phyloP scores from a whole-genome alignment of 1,140 invertebrate genomes.

The Ephestia elutella region DNA sequence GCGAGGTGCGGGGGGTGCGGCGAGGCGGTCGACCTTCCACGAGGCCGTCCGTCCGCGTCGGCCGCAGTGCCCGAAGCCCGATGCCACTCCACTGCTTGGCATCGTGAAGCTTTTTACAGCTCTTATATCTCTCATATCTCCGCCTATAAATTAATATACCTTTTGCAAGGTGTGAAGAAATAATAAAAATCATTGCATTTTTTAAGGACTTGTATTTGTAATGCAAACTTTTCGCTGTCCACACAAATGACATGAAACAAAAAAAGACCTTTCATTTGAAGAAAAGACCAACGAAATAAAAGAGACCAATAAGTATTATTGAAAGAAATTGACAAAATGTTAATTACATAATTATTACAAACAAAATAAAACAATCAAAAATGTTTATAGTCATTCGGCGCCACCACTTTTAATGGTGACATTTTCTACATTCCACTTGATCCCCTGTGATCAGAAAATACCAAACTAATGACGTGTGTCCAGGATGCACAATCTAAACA shows the following conservation, averaged over 20 bases:
- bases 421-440: conserved; percentile 25
- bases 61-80: conserved; percentile 27
- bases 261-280: too few species aligned
- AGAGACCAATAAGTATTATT: too few species aligned
- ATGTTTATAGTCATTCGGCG: too few species aligned
- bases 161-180: neutral
- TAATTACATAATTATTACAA: too few species aligned
- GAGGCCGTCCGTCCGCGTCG: conserved; percentile 48
- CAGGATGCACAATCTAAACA: conserved; percentile 52
- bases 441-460: conserved; percentile 48
- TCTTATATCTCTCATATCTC: neutral
- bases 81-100: conserved; percentile 24
- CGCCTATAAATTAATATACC: neutral
- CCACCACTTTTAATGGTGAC: neutral
- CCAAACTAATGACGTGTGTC: conserved; percentile 50
- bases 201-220: too few species aligned
- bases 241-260: too few species aligned
- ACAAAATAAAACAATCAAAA: too few species aligned
- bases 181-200: too few species aligned
- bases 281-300: too few species aligned
- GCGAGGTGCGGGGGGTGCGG: conserved; percentile 27
- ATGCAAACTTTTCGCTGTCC: too few species aligned
- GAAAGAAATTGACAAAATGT: too few species aligned
- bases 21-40: conserved; percentile 65
- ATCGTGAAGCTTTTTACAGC: conserved; percentile 13